Evolutionary conservation across 2,797 vertebrate species (phyloP).

Genomic region (Sebastes goodei): DNA sequence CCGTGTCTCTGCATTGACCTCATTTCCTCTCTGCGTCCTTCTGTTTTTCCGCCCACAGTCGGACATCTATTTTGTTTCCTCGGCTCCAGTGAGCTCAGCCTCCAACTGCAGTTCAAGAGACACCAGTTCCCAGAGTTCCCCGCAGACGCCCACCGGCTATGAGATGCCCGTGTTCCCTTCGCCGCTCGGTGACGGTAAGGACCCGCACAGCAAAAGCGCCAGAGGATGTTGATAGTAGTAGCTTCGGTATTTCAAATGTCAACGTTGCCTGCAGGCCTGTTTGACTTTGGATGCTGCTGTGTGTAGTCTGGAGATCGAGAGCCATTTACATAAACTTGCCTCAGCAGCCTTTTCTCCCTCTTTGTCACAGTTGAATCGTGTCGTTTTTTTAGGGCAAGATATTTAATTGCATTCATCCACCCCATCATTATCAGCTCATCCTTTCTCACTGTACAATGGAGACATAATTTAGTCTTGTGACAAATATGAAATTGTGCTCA

Average conservation of each 20-base stretch:
- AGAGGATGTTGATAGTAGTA: constrained; percentile 13
- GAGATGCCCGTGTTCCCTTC: constrained; percentile 90
- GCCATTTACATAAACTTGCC: constrained; percentile 32
- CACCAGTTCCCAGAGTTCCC: constrained; percentile 90
- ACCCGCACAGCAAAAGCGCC: neutral
- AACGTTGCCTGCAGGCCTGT: constrained; percentile 33
- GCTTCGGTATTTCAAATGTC: constrained; percentile 1
- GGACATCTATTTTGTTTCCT: constrained; percentile 96
- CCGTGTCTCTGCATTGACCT: constrained; percentile 6
- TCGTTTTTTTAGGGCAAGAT: neutral
- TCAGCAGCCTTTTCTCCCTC: constrained; percentile 11
- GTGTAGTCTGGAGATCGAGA: neutral
- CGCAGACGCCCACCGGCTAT: constrained; percentile 90
- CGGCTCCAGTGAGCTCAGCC: constrained; percentile 86
- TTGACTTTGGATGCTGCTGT: constrained; percentile 43
- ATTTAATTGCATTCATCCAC: constrained; percentile 5
- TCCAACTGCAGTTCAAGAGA: constrained; percentile 92
- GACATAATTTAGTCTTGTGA: neutral
- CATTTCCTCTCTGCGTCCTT: neutral
- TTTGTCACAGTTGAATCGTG: neutral
- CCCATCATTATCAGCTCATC: constrained; percentile 9
- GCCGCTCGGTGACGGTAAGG: constrained; percentile 90
- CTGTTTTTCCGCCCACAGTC: constrained; percentile 84
- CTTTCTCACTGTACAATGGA: neutral
- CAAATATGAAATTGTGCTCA: neutral